These are phyloP conservation scores for Pedetes capensis DNA, from an alignment of 2,113 vertebrate genomes.

Conservation along the genomic window DNA sequence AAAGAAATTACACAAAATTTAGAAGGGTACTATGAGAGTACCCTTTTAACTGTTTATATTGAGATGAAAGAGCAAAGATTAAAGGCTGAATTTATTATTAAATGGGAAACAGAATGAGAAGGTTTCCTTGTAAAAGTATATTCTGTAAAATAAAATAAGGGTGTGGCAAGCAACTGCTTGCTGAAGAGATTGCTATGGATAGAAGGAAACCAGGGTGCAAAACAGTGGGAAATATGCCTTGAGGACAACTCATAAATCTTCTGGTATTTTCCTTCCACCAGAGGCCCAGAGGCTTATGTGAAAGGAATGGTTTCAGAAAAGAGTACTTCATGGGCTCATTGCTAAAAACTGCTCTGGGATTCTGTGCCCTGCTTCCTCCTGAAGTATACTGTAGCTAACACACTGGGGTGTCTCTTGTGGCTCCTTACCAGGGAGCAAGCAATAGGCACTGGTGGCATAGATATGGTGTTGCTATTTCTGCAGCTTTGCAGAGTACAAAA, in stretches of 20 bases:
- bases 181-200: background rate
- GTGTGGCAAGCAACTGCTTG: background rate
- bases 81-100: background rate
- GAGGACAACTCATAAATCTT: background rate
- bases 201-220: background rate
- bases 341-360: background rate
- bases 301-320: background rate
- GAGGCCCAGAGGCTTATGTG: rapidly evolving
- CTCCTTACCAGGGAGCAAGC: background rate
- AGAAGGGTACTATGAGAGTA: background rate
- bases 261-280: background rate
- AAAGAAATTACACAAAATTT: background rate
- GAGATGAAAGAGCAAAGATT: background rate
- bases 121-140: background rate
- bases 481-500: background rate
- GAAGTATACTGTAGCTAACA: rapidly evolving
- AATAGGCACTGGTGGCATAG: no score
- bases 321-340: background rate
- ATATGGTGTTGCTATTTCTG: background rate
- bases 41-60: background rate
- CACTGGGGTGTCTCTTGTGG: rapidly evolving
- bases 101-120: background rate
- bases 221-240: background rate
- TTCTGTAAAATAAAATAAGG: background rate
- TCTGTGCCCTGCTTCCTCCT: background rate